These are phyloP conservation scores for Amblyopsis rosae DNA, from an alignment of 2,113 vertebrate species.

Conservation along the genomic window DNA sequence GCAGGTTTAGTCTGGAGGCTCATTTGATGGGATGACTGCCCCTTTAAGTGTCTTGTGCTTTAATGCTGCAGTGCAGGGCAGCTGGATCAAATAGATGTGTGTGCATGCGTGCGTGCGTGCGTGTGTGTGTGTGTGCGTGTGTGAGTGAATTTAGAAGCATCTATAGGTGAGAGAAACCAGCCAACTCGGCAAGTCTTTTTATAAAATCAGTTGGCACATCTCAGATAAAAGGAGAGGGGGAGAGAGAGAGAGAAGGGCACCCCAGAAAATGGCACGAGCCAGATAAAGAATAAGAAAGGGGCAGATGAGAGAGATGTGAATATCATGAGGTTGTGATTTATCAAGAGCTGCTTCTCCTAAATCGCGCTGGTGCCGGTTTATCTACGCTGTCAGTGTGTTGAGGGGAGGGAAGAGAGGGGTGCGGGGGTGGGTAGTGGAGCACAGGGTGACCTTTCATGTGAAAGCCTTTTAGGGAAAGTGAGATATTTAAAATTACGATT, in stretches of 20 bases:
- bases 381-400: not conserved
- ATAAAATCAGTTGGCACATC: slow-evolving; percentile 2
- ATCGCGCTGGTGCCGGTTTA: not conserved
- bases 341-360: not conserved
- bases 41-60: not conserved
- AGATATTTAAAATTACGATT: too few relatives aligned
- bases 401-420: not conserved
- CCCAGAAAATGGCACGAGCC: not conserved
- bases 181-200: not conserved
- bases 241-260: not conserved
- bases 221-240: not conserved
- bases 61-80: slow-evolving; percentile 1
- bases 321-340: not conserved
- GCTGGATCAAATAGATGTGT: slow-evolving; percentile 4
- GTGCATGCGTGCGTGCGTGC: not conserved
- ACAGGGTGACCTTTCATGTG: not conserved
- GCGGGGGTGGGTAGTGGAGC: too few relatives aligned
- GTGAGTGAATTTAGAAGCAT: not conserved
- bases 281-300: not conserved
- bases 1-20: slow-evolving; percentile 1
- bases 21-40: not conserved
- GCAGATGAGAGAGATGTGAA: not conserved
- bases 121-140: not conserved
- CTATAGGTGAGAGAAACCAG: slow-evolving; percentile 6
- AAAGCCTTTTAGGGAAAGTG: not conserved